A percentile compares a stretch with the other conserved stretches of the same genome.
Evolutionary conservation across 1,140 invertebrate genomes (phyloP).

Genomic region (Gerris buenoi): DNA sequence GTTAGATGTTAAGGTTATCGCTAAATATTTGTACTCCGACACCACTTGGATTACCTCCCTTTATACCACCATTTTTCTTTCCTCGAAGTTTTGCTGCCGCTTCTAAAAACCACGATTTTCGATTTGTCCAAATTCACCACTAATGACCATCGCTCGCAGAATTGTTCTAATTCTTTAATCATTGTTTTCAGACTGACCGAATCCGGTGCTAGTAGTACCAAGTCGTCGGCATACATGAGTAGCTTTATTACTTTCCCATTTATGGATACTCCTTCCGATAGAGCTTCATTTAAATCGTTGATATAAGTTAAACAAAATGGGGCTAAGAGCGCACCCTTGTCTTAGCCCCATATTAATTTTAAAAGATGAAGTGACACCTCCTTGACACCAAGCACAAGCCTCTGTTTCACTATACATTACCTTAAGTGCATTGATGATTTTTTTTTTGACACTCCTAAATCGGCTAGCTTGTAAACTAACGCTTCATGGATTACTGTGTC

Average conservation of each 20-base stretch:
- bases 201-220: not conserved
- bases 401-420: not conserved
- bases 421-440: not conserved
- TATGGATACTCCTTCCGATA: not conserved
- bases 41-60: not conserved
- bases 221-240: not conserved
- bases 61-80: not conserved
- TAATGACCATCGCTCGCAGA: not conserved
- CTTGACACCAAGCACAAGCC: not conserved
- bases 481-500: not conserved
- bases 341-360: not conserved
- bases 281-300: not conserved
- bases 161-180: not conserved
- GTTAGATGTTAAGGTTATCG: not conserved
- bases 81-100: not conserved
- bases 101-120: not conserved
- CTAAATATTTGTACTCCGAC: not conserved
- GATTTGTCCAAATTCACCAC: not conserved
- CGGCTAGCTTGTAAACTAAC: not conserved
- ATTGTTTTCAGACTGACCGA: not conserved
- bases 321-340: not conserved
- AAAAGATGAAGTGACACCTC: not conserved
- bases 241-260: not conserved
- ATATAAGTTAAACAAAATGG: not conserved
- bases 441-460: not conserved